phyloP scores from a whole-genome alignment of 2,888 invertebrate genomes.

The Halictus ligatus region DNA sequence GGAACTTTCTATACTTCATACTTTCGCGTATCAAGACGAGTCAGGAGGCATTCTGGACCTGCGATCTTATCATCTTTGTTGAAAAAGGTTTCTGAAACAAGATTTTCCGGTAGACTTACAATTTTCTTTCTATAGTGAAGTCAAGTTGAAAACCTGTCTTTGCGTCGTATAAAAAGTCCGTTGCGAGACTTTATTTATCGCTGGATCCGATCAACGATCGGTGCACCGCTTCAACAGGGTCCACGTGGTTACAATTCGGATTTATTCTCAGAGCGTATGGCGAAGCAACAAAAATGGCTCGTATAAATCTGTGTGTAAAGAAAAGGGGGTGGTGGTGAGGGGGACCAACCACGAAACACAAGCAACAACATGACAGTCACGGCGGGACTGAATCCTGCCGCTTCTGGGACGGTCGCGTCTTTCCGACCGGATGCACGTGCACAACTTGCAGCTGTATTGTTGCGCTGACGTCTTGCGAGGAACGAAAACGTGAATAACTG shows the following conservation, averaged over 20 bases:
- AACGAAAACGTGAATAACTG: slow-evolving; percentile 54
- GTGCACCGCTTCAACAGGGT: not conserved
- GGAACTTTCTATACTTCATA: not conserved
- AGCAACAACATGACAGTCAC: slow-evolving; percentile 20
- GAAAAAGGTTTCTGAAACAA: not conserved
- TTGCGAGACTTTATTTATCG: not conserved
- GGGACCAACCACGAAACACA: slow-evolving; percentile 17
- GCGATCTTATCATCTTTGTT: too few species aligned
- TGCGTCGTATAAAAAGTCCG: not conserved
- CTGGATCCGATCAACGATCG: slow-evolving; percentile 2
- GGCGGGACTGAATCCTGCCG: slow-evolving; percentile 15
- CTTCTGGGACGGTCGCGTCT: slow-evolving; percentile 35
- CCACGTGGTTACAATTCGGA: not conserved
- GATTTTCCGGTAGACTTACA: not conserved
- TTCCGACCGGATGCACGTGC: slow-evolving; percentile 57
- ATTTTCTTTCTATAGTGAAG: not conserved
- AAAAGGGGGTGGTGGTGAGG: too few species aligned
- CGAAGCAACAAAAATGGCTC: slow-evolving; percentile 11
- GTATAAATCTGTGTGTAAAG: slow-evolving; percentile 30
- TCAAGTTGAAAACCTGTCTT: not conserved
- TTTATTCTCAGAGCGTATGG: slow-evolving; percentile 33
- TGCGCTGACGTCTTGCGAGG: slow-evolving; percentile 51
- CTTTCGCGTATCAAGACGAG: too few species aligned
- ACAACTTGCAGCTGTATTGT: slow-evolving; percentile 58
- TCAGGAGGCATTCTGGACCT: too few species aligned